These are phyloP conservation scores for Achroia grisella DNA, from an alignment of 1,140 invertebrate species.

Conservation along the genomic window DNA sequence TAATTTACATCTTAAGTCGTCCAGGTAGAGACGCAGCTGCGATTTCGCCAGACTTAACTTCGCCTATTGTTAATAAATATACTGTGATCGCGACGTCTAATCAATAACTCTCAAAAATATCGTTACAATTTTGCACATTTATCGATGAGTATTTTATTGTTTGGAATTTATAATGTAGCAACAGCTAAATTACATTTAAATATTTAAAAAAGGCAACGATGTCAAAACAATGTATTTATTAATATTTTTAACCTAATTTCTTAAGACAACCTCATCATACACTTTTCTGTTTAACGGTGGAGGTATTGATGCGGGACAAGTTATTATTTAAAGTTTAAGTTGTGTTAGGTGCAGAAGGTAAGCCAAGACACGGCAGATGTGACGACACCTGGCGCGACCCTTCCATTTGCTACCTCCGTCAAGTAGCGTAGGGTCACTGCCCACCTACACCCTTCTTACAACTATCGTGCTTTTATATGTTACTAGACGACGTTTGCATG, in stretches of 20 bases:
- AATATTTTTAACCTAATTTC: too few relatives aligned
- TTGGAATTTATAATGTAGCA: too few relatives aligned
- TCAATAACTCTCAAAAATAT: constrained; percentile 19
- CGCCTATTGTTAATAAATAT: constrained; percentile 14
- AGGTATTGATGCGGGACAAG: constrained; percentile 44
- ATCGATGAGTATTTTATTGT: too few relatives aligned
- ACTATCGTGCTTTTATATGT: constrained; percentile 37
- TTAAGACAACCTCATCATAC: too few relatives aligned
- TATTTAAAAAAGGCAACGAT: too few relatives aligned
- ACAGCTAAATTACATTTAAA: too few relatives aligned
- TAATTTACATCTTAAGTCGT: constrained; percentile 71
- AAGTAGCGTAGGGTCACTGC: constrained; percentile 50
- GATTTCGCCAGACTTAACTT: constrained; percentile 34
- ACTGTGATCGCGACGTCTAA: constrained; percentile 22
- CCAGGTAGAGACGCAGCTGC: constrained; percentile 61
- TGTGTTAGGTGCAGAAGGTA: constrained; percentile 33
- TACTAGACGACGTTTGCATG: constrained; percentile 20
- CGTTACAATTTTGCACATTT: constrained; percentile 10
- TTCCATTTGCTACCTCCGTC: constrained; percentile 44
- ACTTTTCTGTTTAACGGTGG: constrained; percentile 21
- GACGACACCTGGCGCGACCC: constrained; percentile 62
- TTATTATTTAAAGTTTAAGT: constrained; percentile 28
- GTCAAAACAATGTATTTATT: too few relatives aligned
- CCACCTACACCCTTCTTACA: constrained; percentile 55
- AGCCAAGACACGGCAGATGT: constrained; percentile 65